Base-by-base conservation (phyloP, 2,113 vertebrate species). In the Macquaria ambigua region DNA sequence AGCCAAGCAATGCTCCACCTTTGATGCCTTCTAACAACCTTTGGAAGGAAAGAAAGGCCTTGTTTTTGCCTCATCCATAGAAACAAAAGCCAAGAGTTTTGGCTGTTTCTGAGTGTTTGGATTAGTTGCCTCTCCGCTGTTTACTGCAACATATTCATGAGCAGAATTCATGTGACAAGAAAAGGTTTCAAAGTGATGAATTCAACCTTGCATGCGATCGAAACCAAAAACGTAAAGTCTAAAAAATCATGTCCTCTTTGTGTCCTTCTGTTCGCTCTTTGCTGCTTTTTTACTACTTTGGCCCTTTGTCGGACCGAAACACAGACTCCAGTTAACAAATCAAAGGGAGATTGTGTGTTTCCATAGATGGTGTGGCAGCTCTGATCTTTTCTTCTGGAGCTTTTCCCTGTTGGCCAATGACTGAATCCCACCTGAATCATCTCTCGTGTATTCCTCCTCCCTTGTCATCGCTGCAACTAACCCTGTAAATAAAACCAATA, bases 31-130 rank as follows among this genome's bases (percentile, higher is more conserved):
- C 78, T 78, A 81, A 87, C 52, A 75, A 72, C 73, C 70, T 70
- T 7, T 89, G 77, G 79, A 69, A 52, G 67, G 18, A 61, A 46
- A 66, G 34, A 76, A 14, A 6, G 20, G 46, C 62, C 56, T 71
- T 87, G 48, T 76, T 90, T 89, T 48, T 43, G 59, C 64, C 86
- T 81, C 70, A 64, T 63, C 64, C 56, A 70, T 58, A 63, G 55
- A 59, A 87, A 83, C 78, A 86, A 79, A 28, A 79, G 74, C 89
- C 74, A 88, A 82, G 64, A 52, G 18, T 50, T 88, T 80, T 53
- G 72, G 61, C 77, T 50, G 69, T 83, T 63, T 66, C 48, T 15
- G 46, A 20, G 62, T 31, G 61, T 63, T 78, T 68, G 70, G 66
- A 77, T 75, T 61, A 50, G n/a, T 70, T 68, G 41, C 74, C 74